A percentile compares a stretch with the other conserved stretches of the same genome.
Evolutionary conservation across 2,888 invertebrate genomes (phyloP).

Genomic region (Stenurella melanura): DNA sequence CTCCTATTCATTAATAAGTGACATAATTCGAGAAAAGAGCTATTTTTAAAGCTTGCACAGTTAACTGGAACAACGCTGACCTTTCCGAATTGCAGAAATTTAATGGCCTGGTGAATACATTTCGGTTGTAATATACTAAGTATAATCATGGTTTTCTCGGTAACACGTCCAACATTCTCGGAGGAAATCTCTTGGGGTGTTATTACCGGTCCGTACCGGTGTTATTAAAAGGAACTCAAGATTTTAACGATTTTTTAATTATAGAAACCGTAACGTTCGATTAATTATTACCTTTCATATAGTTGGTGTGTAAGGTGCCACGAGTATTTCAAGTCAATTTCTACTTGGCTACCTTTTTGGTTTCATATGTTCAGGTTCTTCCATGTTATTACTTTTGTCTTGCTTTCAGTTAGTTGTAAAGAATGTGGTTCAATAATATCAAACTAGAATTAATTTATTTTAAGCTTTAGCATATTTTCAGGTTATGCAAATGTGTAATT

Average conservation of each 20-base stretch:
- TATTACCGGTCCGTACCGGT: slow-evolving; percentile 31
- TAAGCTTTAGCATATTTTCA: slow-evolving; percentile 26
- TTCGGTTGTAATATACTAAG: neutral
- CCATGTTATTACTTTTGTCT: neutral
- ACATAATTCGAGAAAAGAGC: neutral
- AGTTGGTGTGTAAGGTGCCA: slow-evolving; percentile 21
- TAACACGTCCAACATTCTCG: slow-evolving; percentile 1
- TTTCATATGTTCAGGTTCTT: neutral
- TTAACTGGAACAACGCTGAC: neutral
- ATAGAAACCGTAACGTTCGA: slow-evolving; percentile 41
- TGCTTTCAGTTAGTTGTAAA: slow-evolving; percentile 1
- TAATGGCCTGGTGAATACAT: neutral
- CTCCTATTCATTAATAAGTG: neutral
- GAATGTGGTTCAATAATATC: slow-evolving; percentile 29
- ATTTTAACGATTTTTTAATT: slow-evolving; percentile 54
- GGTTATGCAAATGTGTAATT: slow-evolving; percentile 50
- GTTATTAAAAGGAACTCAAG: slow-evolving; percentile 40
- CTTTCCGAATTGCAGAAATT: neutral
- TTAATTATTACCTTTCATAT: slow-evolving; percentile 48
- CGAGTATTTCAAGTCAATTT: neutral
- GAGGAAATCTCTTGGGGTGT: slow-evolving; percentile 25
- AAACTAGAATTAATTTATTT: slow-evolving; percentile 27
- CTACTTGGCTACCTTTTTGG: neutral
- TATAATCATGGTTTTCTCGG: neutral
- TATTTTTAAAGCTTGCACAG: neutral